phyloP scores from a whole-genome alignment of 1,140 invertebrate species.

The Bombus vancouverensis region DNA sequence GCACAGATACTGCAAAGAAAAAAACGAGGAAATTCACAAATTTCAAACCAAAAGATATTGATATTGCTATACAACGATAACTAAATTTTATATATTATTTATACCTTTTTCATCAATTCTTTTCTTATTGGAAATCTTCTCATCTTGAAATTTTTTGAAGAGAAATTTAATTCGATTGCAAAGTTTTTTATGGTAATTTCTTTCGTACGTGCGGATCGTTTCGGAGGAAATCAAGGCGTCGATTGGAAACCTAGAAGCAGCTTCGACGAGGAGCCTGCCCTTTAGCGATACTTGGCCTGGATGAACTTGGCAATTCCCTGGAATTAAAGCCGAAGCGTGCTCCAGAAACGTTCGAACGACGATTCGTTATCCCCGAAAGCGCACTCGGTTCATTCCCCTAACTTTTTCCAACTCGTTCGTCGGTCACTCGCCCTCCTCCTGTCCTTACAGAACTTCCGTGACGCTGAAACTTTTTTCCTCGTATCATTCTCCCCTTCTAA shows the following conservation, averaged over 20 bases:
- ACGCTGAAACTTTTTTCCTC: not conserved
- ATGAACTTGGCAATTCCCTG: slow-evolving; percentile 34
- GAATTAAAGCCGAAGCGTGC: slow-evolving; percentile 18
- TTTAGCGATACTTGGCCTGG: slow-evolving; percentile 4
- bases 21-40: too few relatives aligned
- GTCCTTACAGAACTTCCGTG: not conserved
- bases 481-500: too few relatives aligned
- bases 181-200: too few relatives aligned
- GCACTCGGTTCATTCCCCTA: slow-evolving; percentile 1
- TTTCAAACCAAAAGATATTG: too few relatives aligned
- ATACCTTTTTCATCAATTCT: not conserved
- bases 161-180: too few relatives aligned
- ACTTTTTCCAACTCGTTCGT: slow-evolving; percentile 21
- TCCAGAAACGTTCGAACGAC: slow-evolving; percentile 29
- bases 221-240: not conserved
- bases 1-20: too few relatives aligned
- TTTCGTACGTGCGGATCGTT: too few relatives aligned
- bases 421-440: not conserved
- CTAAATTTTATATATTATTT: not conserved
- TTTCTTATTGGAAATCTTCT: not conserved
- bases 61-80: too few relatives aligned
- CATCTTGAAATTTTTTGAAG: not conserved
- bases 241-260: not conserved
- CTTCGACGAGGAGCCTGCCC: not conserved
- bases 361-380: slow-evolving; percentile 33